Conservation (phyloP, 2,888 invertebrate genomes). For the Petrolisthes cinctipes region DNA sequence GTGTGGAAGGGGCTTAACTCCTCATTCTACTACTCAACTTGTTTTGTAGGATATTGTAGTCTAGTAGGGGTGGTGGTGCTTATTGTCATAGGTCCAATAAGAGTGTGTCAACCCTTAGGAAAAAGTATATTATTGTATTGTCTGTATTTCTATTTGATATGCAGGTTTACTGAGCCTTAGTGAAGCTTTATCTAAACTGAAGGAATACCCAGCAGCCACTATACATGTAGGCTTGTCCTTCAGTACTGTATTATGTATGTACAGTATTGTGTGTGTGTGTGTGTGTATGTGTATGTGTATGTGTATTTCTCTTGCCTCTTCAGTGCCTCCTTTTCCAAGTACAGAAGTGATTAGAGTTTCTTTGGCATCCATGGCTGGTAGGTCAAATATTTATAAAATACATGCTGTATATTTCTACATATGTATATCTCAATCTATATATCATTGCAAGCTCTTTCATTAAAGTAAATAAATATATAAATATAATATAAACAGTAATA, state of each 20-base stretch:
- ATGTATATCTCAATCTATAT: conserved; percentile 11
- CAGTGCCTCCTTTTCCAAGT: conserved; percentile 6
- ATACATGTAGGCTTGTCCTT: neutral
- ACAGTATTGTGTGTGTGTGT: conserved; percentile 5
- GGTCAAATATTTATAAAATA: conserved; percentile 10
- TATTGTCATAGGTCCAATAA: too few species aligned
- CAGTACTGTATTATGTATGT: neutral
- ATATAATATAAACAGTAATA: conserved; percentile 12
- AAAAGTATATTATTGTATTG: too few species aligned
- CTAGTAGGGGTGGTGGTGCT: too few species aligned
- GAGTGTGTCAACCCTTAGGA: too few species aligned
- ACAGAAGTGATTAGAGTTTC: neutral
- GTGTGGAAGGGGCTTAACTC: too few species aligned
- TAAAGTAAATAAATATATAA: conserved; percentile 12
- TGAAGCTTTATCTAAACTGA: too few species aligned
- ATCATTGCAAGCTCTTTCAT: conserved; percentile 2
- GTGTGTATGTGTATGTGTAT: too few species aligned
- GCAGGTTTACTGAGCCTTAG: too few species aligned
- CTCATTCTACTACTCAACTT: too few species aligned
- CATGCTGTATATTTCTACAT: neutral
- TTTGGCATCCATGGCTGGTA: neutral
- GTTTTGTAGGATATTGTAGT: too few species aligned
- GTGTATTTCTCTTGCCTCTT: conserved; percentile 13
- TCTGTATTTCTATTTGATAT: neutral
- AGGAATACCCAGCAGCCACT: too few species aligned